These are phyloP conservation scores for Callaeas wilsoni DNA, from an alignment of 2,113 vertebrate genomes.

Conservation along the genomic window DNA sequence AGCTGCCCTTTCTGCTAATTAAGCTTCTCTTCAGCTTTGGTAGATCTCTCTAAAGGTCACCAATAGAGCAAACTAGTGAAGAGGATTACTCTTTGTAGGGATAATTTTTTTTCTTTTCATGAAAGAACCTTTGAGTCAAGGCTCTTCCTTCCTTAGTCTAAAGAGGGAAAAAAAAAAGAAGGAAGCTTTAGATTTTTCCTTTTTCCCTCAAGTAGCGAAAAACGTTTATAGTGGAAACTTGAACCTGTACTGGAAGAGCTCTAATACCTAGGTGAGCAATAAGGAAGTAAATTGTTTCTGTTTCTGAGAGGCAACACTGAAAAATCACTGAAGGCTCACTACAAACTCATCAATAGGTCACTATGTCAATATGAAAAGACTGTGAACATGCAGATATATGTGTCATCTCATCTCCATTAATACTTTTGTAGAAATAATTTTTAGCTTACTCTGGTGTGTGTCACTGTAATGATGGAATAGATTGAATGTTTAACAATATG, in stretches of 20 bases:
- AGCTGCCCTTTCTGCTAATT: constrained; percentile 71
- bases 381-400: background rate
- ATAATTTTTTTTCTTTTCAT: background rate
- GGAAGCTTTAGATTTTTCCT: background rate
- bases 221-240: background rate
- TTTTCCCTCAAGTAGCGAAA: background rate
- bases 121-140: background rate
- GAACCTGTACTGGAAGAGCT: background rate
- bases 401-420: background rate
- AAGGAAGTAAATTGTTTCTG: background rate
- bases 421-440: background rate
- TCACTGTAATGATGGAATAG: background rate
- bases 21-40: constrained; percentile 58
- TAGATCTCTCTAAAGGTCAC: constrained; percentile 71
- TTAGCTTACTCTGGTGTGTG: background rate
- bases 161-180: accelerated
- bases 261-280: background rate
- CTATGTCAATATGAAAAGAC: background rate
- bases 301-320: background rate
- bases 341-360: background rate
- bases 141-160: constrained; percentile 15
- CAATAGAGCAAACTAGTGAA: constrained; percentile 44
- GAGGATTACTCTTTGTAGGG: constrained; percentile 28
- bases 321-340: background rate
- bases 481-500: background rate